These are phyloP conservation scores for Megamerina dolium DNA, from an alignment of 2,888 invertebrate species.

Conservation along the genomic window DNA sequence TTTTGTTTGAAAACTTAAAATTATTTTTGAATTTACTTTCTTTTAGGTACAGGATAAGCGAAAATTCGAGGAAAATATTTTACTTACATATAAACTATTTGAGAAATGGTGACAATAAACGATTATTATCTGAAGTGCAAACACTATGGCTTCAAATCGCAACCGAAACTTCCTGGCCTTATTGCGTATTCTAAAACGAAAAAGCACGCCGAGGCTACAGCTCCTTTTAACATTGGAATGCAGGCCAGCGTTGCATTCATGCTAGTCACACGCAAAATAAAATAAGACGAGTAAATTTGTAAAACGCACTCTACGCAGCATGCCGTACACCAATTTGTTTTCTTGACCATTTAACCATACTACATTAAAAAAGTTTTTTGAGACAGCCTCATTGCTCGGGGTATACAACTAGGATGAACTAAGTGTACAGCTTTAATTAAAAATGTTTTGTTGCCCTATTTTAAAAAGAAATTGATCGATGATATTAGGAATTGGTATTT, in stretches of 20 bases:
- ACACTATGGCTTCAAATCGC: not conserved
- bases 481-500: too few species aligned
- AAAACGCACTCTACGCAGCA: slow-evolving; percentile 1
- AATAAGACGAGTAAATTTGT: not conserved
- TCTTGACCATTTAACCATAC: not conserved
- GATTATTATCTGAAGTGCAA: slow-evolving; percentile 1
- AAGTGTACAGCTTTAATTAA: not conserved
- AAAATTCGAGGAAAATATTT: too few species aligned
- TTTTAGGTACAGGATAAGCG: too few species aligned
- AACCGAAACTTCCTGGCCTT: slow-evolving; percentile 2
- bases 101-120: slow-evolving; percentile 1
- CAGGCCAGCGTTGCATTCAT: not conserved
- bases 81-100: too few species aligned
- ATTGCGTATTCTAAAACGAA: slow-evolving; percentile 2
- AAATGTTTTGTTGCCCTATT: too few species aligned
- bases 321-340: not conserved
- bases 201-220: slow-evolving; percentile 1
- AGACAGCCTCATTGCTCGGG: slow-evolving; percentile 1
- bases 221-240: not conserved
- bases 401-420: slow-evolving; percentile 3
- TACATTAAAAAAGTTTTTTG: slow-evolving; percentile 1
- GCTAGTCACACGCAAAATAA: too few species aligned
- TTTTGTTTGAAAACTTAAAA: too few species aligned
- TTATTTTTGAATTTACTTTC: too few species aligned
- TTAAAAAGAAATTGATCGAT: too few species aligned